Base-by-base conservation (phyloP, 1,140 invertebrate species). In the Drosophila lacteicornis region DNA sequence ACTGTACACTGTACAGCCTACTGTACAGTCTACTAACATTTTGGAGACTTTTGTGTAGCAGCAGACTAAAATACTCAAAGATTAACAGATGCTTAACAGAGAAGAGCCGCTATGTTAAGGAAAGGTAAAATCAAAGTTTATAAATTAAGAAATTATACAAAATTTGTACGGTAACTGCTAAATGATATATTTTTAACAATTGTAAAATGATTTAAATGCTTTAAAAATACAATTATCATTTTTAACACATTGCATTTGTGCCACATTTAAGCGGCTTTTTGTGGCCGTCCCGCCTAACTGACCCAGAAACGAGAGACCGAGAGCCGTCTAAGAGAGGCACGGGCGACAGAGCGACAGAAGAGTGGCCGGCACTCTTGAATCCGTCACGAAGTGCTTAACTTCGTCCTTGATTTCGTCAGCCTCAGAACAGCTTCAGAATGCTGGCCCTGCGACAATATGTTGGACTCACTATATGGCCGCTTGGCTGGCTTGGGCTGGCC, bases 391-490 rank as follows among this genome's bases (percentile, higher is more conserved):
- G 85, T 80, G 79, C 71, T 90, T 74, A 69, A 71, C 82, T 91
- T 91, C 85, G 86, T 86, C 85, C 82, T 91, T 90, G 85, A 90
- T 80, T 68, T 79, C 78, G 78, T 73, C 76, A 78, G 56, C 56
- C 33, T 49, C 59, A 40, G n/a, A 51, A 51, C 33, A 63, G 40
- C 65, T 50, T 51, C 53, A 59, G 67, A 66, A 56, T 79, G 69
- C 67, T 73, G 75, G 42, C 62, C 68, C 68, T 88, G 75, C 85
- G 86, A 91, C 85, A 90, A 90, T 90, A 90, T 90, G 85, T 82
- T 85, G 83, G 60, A 58, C 60, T 75, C 61, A 67, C 67, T 69
- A 62, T 65, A 68, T 47, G 56, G 65, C 43, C 50, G 76, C 42
- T 58, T 70, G 58, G 53, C 75, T 77, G 61, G 33, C 62, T 57